Evolutionary conservation across 1,140 invertebrate genomes (phyloP).

Genomic region (Tetramorium alpestre): DNA sequence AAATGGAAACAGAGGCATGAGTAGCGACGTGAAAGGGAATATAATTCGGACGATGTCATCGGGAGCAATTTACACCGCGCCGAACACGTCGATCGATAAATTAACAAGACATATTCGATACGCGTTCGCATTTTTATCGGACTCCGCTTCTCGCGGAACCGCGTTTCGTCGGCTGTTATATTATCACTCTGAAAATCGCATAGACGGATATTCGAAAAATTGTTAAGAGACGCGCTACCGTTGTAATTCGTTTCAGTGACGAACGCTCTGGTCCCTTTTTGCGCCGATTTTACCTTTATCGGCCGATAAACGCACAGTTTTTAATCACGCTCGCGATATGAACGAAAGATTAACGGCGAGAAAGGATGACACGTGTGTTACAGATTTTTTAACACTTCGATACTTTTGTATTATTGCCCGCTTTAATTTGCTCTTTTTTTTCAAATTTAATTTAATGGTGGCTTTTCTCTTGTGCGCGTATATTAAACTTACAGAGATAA

Average conservation of each 20-base stretch:
- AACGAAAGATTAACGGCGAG: constrained; percentile 53
- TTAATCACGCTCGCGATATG: constrained; percentile 48
- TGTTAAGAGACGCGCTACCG: constrained; percentile 44
- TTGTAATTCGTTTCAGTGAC: constrained; percentile 40
- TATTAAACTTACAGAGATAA: neutral
- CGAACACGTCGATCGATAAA: constrained; percentile 72
- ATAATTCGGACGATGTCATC: constrained; percentile 53
- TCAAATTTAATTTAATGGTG: neutral
- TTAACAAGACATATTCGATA: constrained; percentile 69
- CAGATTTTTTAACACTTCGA: constrained; percentile 26
- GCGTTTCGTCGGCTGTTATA: constrained; percentile 55
- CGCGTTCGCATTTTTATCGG: constrained; percentile 42
- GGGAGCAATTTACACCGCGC: constrained; percentile 66
- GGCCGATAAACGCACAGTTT: constrained; percentile 46
- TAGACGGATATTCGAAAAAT: constrained; percentile 48
- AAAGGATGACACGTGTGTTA: constrained; percentile 19
- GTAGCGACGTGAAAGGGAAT: constrained; percentile 29
- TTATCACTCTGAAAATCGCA: constrained; percentile 50
- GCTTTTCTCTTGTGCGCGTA: neutral
- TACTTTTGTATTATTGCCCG: constrained; percentile 16
- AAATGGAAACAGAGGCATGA: constrained; percentile 21
- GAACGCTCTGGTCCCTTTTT: constrained; percentile 27
- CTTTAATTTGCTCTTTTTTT: neutral
- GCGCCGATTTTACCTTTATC: constrained; percentile 53
- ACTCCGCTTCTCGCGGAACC: constrained; percentile 9